A percentile compares a stretch with the other conserved stretches of the same genome.
Conservation (phyloP, 2,888 invertebrate genomes). For the Acanthopleura granulata region DNA sequence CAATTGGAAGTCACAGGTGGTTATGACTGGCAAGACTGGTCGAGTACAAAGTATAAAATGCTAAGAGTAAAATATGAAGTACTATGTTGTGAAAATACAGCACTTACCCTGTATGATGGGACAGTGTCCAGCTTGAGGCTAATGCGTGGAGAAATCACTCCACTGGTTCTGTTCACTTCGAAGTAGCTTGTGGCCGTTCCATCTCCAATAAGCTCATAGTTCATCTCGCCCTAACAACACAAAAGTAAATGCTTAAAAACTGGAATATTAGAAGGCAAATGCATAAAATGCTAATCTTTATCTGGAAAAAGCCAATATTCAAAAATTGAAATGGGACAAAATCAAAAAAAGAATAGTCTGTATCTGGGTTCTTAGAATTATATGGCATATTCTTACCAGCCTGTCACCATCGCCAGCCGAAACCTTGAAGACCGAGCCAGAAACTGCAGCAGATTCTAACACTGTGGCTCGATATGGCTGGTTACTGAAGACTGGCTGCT, state of each 20-base stretch:
- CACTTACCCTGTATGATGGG: constrained; percentile 49
- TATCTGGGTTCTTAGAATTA: too few relatives aligned
- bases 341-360: too few relatives aligned
- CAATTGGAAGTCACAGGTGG: too few relatives aligned
- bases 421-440: constrained; percentile 39
- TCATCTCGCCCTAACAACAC: constrained; percentile 32
- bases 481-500: constrained; percentile 39
- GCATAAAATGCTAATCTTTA: too few relatives aligned
- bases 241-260: too few relatives aligned
- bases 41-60: too few relatives aligned
- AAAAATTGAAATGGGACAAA: too few relatives aligned
- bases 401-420: constrained; percentile 53
- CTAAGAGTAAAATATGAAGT: too few relatives aligned
- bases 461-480: constrained; percentile 35
- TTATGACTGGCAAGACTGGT: too few relatives aligned
- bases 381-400: constrained; percentile 52
- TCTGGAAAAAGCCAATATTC: too few relatives aligned
- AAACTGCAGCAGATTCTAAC: constrained; percentile 32
- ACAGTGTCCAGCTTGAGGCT: constrained; percentile 43
- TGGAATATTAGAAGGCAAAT: too few relatives aligned
- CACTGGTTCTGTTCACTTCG: constrained; percentile 41
- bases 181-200: constrained; percentile 59
- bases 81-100: neutral
- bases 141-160: constrained; percentile 45
- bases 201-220: constrained; percentile 51